Conservation (phyloP, 35 echinoderm and acorn worm genomes). For the Eucidaris tribuloides region DNA sequence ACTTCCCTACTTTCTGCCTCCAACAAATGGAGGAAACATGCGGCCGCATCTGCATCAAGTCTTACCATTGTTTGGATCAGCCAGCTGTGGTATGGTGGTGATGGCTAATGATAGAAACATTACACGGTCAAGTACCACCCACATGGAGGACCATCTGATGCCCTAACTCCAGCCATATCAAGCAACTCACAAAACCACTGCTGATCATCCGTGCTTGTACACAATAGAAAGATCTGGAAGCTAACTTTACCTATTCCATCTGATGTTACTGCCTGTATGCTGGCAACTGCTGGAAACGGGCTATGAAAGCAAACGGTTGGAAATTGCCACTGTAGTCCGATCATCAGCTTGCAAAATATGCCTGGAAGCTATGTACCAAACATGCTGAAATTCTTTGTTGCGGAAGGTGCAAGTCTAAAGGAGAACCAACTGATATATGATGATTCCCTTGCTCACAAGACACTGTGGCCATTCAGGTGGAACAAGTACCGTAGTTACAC, state of each 20-base stretch:
- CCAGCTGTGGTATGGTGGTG: neutral
- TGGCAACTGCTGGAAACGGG: neutral
- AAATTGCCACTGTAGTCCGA: neutral
- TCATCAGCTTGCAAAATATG: neutral
- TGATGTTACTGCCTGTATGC: neutral
- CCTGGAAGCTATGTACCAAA: neutral
- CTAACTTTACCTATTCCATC: neutral
- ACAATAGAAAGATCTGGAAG: neutral
- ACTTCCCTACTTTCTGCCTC: neutral
- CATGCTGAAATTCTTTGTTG: neutral
- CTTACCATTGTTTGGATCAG: constrained; percentile 2
- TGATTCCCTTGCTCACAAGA: neutral
- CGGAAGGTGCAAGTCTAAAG: neutral
- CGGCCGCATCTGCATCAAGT: neutral
- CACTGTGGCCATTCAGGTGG: no score
- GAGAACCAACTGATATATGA: neutral
- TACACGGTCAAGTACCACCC: neutral
- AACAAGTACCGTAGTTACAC: neutral
- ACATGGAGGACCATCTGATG: neutral
- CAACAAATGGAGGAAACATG: neutral
- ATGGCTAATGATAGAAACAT: neutral
- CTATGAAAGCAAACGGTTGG: neutral
- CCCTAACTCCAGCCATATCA: no score
- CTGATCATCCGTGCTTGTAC: neutral
- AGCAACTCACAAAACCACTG: neutral